A percentile compares a stretch with the other conserved stretches of the same genome.
Conservation (phyloP, 2,888 invertebrate genomes). For the Melangyna quadrimaculata region DNA sequence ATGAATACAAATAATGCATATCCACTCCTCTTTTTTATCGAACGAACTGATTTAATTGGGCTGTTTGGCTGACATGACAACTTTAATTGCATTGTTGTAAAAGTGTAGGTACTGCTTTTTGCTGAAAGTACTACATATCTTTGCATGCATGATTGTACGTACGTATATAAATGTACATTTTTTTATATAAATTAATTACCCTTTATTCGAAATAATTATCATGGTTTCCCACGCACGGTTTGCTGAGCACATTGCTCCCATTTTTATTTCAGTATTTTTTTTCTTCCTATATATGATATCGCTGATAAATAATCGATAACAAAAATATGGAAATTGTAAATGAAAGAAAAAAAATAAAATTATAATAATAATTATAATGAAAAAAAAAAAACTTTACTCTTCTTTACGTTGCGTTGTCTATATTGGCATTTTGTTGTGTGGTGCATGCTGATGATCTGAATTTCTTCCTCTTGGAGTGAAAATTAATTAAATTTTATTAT, state of each 20-base stretch:
- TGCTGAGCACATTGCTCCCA: constrained; percentile 59
- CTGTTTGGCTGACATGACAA: constrained; percentile 60
- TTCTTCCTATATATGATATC: constrained; percentile 31
- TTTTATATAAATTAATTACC: constrained; percentile 58
- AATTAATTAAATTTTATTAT: constrained; percentile 57
- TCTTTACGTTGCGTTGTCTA: constrained; percentile 36
- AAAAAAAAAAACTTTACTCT: not conserved
- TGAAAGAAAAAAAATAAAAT: not conserved
- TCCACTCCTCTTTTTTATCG: constrained; percentile 38
- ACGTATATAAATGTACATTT: not conserved
- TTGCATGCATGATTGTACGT: not conserved
- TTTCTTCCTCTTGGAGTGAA: constrained; percentile 44
- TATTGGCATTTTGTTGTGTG: constrained; percentile 15
- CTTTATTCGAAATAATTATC: constrained; percentile 67
- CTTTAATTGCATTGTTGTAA: constrained; percentile 57
- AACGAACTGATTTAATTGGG: constrained; percentile 66
- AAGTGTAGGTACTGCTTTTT: constrained; percentile 6
- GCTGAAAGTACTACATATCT: not conserved
- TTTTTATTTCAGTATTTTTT: not conserved
- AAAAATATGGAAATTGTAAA: constrained; percentile 34
- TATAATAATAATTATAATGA: not conserved
- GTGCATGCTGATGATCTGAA: constrained; percentile 34
- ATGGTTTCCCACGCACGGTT: constrained; percentile 65
- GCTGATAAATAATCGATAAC: constrained; percentile 59
- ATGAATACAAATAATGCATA: constrained; percentile 40